Evolutionary conservation across 2,113 vertebrate genomes (phyloP), one percentile per base, ranked within the genome.

Genomic region (Epinephelus lanceolatus): DNA sequence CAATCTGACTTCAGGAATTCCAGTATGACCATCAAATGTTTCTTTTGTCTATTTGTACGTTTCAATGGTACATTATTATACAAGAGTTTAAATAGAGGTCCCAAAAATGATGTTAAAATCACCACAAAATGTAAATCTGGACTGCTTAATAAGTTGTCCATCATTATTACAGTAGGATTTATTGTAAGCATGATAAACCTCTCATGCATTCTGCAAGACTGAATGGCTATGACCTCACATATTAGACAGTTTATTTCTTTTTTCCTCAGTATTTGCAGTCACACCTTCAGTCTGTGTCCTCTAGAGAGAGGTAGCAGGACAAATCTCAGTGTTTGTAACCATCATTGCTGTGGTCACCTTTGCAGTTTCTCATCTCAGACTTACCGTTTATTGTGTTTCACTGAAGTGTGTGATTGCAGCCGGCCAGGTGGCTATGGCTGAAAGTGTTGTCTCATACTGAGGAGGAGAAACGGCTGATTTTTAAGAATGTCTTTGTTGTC

Each of bases 341-440:
- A 30, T 80, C 70, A 47, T 51, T 23, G 77, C 66, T 47, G 77
- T 90, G 60, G 70, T 91, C 86, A 91, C 85, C 83, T 89, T 88
- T 79, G 75, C 86, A 75, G 84, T 88, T 87, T 77, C 77, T 83
- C 70, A 82, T 88, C 73, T 25, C 67, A 42, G 51, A 77, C 74
- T 83, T 65, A 18, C 19, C 9, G 30, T 79, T 91, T 84, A 86
- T 84, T 81, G 74, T 61, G 19, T 88, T 83, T 87, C 74, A 76
- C 65, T 87, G 76, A 84, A 63, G 75, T 87, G 84, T 88, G 88
- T 86, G 88, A 88, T 90, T 89, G 75, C 45, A 61, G 72, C 68
- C 74, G 10, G 60, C 65, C 49, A 37, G 57, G 57, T 71, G 76
- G 37, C 65, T 72, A 63, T 8, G 68, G 55, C 79, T 60, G 19